These are phyloP conservation scores for Rhogogaster chlorosoma DNA, from an alignment of 2,888 invertebrate species.

Conservation along the genomic window DNA sequence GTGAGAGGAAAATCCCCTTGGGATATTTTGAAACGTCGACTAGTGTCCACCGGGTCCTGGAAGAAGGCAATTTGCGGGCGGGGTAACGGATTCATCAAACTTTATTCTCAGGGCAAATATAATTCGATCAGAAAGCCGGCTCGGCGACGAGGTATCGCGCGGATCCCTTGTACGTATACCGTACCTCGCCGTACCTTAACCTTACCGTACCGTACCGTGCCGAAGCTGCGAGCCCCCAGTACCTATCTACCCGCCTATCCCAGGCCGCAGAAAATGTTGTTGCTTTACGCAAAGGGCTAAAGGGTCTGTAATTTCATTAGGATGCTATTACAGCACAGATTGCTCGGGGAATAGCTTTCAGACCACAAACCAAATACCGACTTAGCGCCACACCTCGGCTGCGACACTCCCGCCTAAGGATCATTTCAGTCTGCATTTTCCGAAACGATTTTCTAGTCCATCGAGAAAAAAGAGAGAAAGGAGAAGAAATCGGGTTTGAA, in stretches of 20 bases:
- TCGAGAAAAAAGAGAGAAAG: not conserved
- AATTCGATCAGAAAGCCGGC: conserved; percentile 58
- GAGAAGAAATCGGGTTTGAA: not conserved
- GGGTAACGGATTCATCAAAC: conserved; percentile 62
- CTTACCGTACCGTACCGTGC: not conserved
- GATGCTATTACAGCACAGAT: conserved; percentile 64
- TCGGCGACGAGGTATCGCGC: not conserved
- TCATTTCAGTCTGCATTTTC: not conserved
- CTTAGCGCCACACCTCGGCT: conserved; percentile 3
- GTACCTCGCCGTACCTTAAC: not conserved
- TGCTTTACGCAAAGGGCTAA: conserved; percentile 57
- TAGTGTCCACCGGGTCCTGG: conserved; percentile 38
- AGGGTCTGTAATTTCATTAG: conserved; percentile 61
- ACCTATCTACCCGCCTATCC: not conserved
- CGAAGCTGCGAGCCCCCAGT: not conserved
- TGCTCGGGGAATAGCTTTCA: conserved; percentile 65
- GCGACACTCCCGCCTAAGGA: not conserved
- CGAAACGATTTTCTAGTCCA: not conserved
- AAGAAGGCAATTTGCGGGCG: conserved; percentile 57
- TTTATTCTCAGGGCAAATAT: conserved; percentile 56
- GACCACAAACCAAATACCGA: conserved; percentile 40
- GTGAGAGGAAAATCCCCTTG: not conserved
- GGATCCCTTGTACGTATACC: not conserved
- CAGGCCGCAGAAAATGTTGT: conserved; percentile 46
- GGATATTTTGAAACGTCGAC: not conserved